These are phyloP conservation scores for Drosophila parabipectinata DNA, from an alignment of 1,140 invertebrate genomes.

Conservation along the genomic window DNA sequence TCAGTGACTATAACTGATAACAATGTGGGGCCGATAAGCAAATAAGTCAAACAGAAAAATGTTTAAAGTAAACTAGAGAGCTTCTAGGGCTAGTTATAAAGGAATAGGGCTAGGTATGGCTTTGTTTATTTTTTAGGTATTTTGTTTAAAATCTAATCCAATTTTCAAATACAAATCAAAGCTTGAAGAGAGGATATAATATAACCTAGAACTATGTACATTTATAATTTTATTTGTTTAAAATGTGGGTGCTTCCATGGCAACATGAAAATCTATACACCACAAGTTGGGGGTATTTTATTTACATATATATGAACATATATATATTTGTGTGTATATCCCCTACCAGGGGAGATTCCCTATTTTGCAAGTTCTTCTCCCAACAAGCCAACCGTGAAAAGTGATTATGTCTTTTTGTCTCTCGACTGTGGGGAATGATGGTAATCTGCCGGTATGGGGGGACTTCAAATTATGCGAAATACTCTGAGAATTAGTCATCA, in stretches of 20 bases:
- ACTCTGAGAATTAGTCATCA: constrained; percentile 16
- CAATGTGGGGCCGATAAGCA: constrained; percentile 21
- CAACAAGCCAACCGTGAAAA: constrained; percentile 3
- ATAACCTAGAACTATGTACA: background rate
- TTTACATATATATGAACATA: background rate
- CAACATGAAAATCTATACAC: background rate
- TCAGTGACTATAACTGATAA: constrained; percentile 23
- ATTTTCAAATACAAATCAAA: background rate
- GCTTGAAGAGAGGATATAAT: background rate
- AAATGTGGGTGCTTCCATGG: background rate
- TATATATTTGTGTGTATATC: background rate
- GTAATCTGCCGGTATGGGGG: background rate
- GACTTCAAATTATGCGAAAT: background rate
- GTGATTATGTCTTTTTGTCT: background rate
- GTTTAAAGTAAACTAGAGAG: background rate
- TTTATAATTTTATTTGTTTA: background rate
- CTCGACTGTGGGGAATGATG: background rate
- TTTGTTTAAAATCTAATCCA: background rate
- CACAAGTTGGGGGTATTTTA: background rate
- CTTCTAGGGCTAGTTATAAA: background rate
- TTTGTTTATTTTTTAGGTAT: background rate
- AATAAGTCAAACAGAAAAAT: background rate
- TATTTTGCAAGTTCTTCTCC: background rate
- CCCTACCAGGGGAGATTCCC: background rate
- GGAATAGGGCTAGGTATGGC: background rate